Evolutionary conservation across 2,797 vertebrate genomes (phyloP), one percentile per base, ranked within the genome.

Genomic region (Vireo griseus): DNA sequence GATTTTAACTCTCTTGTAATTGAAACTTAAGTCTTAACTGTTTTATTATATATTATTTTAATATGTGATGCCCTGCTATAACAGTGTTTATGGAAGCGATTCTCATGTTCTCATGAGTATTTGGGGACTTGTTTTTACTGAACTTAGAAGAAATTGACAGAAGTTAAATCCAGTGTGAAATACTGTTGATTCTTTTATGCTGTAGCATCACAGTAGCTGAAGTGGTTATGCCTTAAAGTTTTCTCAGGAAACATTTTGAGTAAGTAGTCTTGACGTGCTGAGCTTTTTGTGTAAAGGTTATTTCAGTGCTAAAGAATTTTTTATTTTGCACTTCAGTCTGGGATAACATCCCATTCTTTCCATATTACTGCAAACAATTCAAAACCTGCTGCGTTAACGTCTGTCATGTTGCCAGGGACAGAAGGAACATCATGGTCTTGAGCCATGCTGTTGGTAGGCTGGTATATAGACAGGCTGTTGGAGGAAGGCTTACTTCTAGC

Each of bases 291-390:
- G 21, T 87, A 71, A 52, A 52, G 83, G 35, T 61, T 91, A 45
- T 85, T 94, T 91, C 87, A 83, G 48, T 59, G n/a, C 57, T 74
- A 51, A 92, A 50, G 72, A 88, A 83, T 78, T 83, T 73, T 42
- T 82, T 67, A 26, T 29, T 92, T 91, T 94, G 37, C 57, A 44
- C 8, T 14, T 88, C 58, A 61, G 47, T 61, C 65, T 80, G 22
- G 10, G 42, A 80, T 92, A 67, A 21, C n/a, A 11, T 77, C 57
- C 65, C 78, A 24, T 91, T 94, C 85, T 86, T 95, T 96, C 89
- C 65, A 4, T 59, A 74, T 74, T 92, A 80, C 81, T 85, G n/a
- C 29, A 57, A 19, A 47, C 62, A 58, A 54, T 87, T 91, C 62
- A 72, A 55, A 92, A 79, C 20, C n/a, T 57, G 50, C 61, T 77